These are phyloP conservation scores for Bombyx mandarina DNA, from an alignment of 1,140 invertebrate species.

Conservation along the genomic window DNA sequence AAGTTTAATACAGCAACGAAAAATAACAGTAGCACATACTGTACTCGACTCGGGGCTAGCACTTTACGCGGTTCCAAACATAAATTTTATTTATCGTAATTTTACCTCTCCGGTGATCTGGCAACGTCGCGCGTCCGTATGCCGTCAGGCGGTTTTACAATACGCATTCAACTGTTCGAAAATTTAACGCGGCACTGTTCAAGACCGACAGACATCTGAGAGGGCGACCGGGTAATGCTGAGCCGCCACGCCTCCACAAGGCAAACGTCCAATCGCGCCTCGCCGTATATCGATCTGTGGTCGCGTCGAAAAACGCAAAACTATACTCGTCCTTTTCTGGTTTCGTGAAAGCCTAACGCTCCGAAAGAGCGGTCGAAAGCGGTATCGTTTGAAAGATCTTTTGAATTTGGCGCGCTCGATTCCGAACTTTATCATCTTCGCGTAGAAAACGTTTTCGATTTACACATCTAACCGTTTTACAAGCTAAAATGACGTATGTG, in stretches of 20 bases:
- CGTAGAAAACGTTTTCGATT: background rate
- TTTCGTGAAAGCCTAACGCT: background rate
- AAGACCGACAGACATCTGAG: conserved; percentile 40
- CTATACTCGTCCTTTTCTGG: conserved; percentile 31
- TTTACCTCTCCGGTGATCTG: conserved; percentile 56
- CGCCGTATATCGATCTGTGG: conserved; percentile 1
- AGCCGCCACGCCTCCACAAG: conserved; percentile 38
- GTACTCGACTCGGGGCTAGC: no score
- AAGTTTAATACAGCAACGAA: no score
- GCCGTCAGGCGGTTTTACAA: conserved; percentile 50
- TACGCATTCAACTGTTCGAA: conserved; percentile 63
- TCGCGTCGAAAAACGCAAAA: conserved; percentile 1
- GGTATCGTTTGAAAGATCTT: no score
- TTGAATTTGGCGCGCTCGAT: background rate
- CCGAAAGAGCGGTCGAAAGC: background rate
- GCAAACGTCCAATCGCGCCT: conserved; percentile 11
- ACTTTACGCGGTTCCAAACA: no score
- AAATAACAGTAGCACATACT: no score
- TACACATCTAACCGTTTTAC: no score
- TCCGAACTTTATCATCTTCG: background rate
- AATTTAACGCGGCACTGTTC: conserved; percentile 47
- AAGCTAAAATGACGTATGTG: no score
- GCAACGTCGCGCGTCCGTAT: conserved; percentile 55
- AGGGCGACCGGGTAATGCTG: conserved; percentile 37
- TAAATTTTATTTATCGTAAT: conserved; percentile 16